phyloP scores from a whole-genome alignment of 2,888 invertebrate species.

The Saturnia pavonia region DNA sequence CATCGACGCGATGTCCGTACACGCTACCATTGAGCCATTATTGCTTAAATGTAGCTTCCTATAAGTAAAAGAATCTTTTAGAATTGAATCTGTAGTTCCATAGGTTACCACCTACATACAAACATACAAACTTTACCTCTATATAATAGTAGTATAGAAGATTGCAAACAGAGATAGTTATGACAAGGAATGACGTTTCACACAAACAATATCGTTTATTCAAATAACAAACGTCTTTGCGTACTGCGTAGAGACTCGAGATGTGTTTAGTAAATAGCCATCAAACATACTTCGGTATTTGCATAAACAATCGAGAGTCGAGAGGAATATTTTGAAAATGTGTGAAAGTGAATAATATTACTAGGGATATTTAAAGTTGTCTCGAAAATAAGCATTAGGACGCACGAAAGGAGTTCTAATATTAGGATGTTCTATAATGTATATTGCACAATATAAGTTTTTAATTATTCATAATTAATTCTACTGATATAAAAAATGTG shows the following conservation, averaged over 20 bases:
- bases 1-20: too few relatives aligned
- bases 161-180: background rate
- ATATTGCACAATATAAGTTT: background rate
- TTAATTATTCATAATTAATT: background rate
- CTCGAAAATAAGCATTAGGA: background rate
- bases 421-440: too few relatives aligned
- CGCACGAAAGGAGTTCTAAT: background rate
- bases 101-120: too few relatives aligned
- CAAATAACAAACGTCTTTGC: constrained; percentile 25
- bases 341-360: background rate
- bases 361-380: background rate
- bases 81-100: too few relatives aligned
- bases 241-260: constrained; percentile 23
- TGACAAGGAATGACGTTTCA: background rate
- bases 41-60: too few relatives aligned
- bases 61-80: too few relatives aligned
- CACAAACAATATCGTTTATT: constrained; percentile 17
- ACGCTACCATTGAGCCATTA: too few relatives aligned
- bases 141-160: background rate
- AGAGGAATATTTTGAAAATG: constrained; percentile 2
- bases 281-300: background rate
- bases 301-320: background rate
- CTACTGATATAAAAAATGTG: too few relatives aligned
- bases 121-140: too few relatives aligned
- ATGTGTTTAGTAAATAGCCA: constrained; percentile 15